Percentiles rank a stretch among this genome's conserved stretches.
Evolutionary conservation across 2,797 vertebrate species (phyloP).

Genomic region (Catharus ustulatus): DNA sequence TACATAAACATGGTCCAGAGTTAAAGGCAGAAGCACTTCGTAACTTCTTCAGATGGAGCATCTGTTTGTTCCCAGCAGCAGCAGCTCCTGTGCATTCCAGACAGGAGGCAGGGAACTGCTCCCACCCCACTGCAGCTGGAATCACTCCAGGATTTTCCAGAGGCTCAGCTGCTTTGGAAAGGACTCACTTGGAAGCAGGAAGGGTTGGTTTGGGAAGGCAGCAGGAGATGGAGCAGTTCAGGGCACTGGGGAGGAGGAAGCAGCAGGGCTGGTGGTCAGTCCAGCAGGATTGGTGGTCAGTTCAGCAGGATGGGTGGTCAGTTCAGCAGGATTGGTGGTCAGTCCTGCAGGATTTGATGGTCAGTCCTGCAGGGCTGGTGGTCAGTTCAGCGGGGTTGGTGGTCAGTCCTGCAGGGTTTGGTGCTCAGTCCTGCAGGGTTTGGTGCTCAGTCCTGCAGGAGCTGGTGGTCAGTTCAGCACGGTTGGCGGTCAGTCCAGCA

Average conservation of each 20-base stretch:
- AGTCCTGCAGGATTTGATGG: not conserved
- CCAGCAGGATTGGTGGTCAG: not conserved
- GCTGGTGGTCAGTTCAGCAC: no score
- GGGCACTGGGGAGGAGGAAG: not conserved
- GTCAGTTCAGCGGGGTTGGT: no score
- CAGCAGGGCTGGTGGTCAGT: not conserved
- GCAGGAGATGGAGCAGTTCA: not conserved
- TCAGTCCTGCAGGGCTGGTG: not conserved
- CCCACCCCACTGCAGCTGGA: not conserved
- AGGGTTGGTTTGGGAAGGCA: not conserved
- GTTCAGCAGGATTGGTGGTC: no score
- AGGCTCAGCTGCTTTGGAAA: not conserved
- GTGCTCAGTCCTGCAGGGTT: not conserved
- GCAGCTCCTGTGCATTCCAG: not conserved
- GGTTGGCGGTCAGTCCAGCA: not conserved
- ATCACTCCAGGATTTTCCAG: not conserved
- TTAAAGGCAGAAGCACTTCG: not conserved
- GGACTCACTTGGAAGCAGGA: not conserved
- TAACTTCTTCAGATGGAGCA: not conserved
- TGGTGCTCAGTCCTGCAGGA: not conserved
- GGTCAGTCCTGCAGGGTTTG: no score
- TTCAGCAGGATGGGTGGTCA: no score
- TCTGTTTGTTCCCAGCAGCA: constrained; percentile 27
- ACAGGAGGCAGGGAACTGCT: not conserved
- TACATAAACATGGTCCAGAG: constrained; percentile 55